These are phyloP conservation scores for Magallana gigas DNA, from an alignment of 1,140 invertebrate genomes.

Conservation along the genomic window DNA sequence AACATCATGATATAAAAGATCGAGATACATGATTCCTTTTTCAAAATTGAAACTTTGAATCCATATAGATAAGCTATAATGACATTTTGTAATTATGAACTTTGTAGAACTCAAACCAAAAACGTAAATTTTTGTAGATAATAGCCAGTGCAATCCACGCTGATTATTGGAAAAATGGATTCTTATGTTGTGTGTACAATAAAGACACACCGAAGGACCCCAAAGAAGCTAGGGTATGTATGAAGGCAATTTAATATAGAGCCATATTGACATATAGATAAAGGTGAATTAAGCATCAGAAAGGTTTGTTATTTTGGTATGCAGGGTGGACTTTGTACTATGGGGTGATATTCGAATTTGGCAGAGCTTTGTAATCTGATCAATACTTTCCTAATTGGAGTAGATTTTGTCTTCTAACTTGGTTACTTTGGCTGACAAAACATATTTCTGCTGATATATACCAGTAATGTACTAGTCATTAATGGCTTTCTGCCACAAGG, in stretches of 20 bases:
- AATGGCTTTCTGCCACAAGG: too few species aligned
- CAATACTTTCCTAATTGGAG: too few species aligned
- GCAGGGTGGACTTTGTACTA: background rate
- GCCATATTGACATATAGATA: background rate
- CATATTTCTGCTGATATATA: too few species aligned
- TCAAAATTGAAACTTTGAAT: too few species aligned
- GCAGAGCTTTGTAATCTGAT: background rate
- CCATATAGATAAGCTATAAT: too few species aligned
- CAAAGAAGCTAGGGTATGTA: constrained; percentile 71
- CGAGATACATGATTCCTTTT: too few species aligned
- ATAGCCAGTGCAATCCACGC: constrained; percentile 68
- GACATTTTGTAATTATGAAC: too few species aligned
- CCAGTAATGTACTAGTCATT: too few species aligned
- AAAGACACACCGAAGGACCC: constrained; percentile 67
- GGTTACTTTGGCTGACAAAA: too few species aligned
- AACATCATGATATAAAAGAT: too few species aligned
- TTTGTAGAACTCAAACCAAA: too few species aligned
- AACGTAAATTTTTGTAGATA: constrained; percentile 64
- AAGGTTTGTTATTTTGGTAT: background rate
- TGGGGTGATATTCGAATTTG: background rate
- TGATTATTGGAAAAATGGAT: constrained; percentile 64
- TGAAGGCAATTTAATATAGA: background rate
- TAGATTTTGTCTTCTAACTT: too few species aligned
- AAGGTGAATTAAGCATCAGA: background rate
- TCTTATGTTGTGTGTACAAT: constrained; percentile 70